Base-by-base conservation (phyloP, 2,113 vertebrate species). In the Sturnira hondurensis region DNA sequence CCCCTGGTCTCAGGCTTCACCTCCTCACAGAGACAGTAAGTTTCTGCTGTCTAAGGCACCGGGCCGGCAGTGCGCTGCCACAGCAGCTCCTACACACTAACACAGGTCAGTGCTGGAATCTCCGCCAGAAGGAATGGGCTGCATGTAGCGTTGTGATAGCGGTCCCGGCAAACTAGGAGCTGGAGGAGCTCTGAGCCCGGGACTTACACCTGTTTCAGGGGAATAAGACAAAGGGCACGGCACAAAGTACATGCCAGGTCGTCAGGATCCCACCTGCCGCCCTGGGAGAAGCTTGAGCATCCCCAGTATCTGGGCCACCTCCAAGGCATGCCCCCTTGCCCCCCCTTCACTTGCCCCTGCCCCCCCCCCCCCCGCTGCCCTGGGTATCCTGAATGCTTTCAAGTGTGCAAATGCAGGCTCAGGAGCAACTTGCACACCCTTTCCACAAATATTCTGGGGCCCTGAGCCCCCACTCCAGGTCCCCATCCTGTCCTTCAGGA, bases 61-160 rank as follows among this genome's bases (percentile, higher is more conserved):
- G 15, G 11, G n/a, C 0, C 2, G 14, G 12, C 0, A 9, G 47
- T 0, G 16, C 54, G 15, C n/a, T 7, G 6, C 33, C 3, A 24
- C 2, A 2, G 65, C 36, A 7, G 5, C 31, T 5, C 26, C 2
- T 14, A n/a, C 43, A 24, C 41, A 84, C n/a, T 14, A 33, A 17
- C 1, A 1, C 11, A 8, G 20, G 4, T 4, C 16, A 52, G 33
- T 1, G 0, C 12, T 4, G 4, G 41, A 2, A 10, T 8, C 16
- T 47, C 87, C 3, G 0, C 33, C 4, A 2, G 16, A 9, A 15
- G 41, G 50, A 20, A 43, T 78, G 63, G 41, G 50, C 38, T 33
- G 47, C 1, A 0, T 19, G 16, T 20, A 13, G 8, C 0, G 14
- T 24, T 3, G 1, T 6, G 76, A 33, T 15, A 26, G 33, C 14